A percentile compares a stretch with the other conserved stretches of the same genome.
Evolutionary conservation across 2,113 vertebrate species (phyloP).

Genomic region (Neodontobutis hainanensis): DNA sequence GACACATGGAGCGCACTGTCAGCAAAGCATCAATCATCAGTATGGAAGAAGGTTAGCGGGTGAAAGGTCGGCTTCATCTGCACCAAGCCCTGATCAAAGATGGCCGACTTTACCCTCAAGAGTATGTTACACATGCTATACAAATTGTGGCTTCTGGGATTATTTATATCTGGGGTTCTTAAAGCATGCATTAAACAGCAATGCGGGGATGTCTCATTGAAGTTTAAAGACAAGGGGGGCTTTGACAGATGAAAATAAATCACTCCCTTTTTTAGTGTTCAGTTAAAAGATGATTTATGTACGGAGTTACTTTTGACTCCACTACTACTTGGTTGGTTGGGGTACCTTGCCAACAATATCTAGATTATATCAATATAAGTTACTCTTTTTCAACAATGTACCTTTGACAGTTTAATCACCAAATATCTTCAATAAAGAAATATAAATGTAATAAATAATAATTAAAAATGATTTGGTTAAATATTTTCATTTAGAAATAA

Average conservation of each 20-base stretch:
- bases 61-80: slow-evolving; percentile 49
- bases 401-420: no score
- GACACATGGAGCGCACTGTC: slow-evolving; percentile 60
- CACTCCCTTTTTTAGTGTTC: neutral
- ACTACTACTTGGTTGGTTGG: no score
- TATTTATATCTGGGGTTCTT: neutral
- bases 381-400: no score
- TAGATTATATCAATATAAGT: no score
- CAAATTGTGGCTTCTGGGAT: neutral
- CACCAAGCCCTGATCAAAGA: neutral
- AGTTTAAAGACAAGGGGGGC: neutral
- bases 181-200: neutral
- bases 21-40: slow-evolving; percentile 69
- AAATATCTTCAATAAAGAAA: no score
- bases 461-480: no score
- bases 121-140: neutral
- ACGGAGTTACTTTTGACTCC: no score
- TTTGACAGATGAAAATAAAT: neutral
- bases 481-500: no score
- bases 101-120: neutral
- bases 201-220: no score
- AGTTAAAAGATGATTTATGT: no score
- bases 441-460: no score
- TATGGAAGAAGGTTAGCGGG: slow-evolving; percentile 61
- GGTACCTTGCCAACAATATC: no score